Conservation (phyloP, 2,888 invertebrate species). For the Pammene aurita region DNA sequence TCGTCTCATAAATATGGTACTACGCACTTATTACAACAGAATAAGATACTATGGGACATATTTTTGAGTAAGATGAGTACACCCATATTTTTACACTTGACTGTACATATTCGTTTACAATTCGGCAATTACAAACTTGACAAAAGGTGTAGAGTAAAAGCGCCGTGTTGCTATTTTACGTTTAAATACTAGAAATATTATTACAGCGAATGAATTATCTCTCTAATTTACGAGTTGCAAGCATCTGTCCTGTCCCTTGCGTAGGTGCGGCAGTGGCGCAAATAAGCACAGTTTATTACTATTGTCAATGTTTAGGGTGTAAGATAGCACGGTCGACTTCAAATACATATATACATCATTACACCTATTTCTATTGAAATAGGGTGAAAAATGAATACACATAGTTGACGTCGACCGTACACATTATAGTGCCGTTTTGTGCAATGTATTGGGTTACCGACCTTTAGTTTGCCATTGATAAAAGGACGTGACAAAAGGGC, state of each 20-base stretch:
- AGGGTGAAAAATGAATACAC: slow-evolving; percentile 1
- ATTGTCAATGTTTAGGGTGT: slow-evolving; percentile 38
- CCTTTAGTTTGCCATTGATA: not conserved
- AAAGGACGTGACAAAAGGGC: slow-evolving; percentile 9
- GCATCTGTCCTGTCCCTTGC: slow-evolving; percentile 22
- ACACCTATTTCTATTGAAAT: not conserved
- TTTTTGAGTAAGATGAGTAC: too few species aligned
- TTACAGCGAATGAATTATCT: slow-evolving; percentile 6
- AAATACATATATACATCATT: not conserved
- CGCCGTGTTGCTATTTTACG: not conserved
- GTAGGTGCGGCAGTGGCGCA: slow-evolving; percentile 18
- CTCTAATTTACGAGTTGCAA: not conserved
- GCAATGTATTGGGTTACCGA: slow-evolving; percentile 19
- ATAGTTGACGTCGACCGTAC: not conserved
- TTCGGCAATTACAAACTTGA: not conserved
- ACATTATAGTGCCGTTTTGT: not conserved
- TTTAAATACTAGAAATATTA: not conserved
- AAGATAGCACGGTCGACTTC: slow-evolving; percentile 3
- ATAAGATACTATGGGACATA: too few species aligned
- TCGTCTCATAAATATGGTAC: too few species aligned
- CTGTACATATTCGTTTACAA: too few species aligned
- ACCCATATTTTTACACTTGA: too few species aligned
- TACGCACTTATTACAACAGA: too few species aligned
- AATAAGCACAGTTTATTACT: slow-evolving; percentile 18
- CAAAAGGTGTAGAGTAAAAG: not conserved